A percentile compares a stretch with the other conserved stretches of the same genome.
These are phyloP conservation scores for Rhyacichthys aspro DNA, from an alignment of 2,797 vertebrate genomes.

Conservation along the genomic window DNA sequence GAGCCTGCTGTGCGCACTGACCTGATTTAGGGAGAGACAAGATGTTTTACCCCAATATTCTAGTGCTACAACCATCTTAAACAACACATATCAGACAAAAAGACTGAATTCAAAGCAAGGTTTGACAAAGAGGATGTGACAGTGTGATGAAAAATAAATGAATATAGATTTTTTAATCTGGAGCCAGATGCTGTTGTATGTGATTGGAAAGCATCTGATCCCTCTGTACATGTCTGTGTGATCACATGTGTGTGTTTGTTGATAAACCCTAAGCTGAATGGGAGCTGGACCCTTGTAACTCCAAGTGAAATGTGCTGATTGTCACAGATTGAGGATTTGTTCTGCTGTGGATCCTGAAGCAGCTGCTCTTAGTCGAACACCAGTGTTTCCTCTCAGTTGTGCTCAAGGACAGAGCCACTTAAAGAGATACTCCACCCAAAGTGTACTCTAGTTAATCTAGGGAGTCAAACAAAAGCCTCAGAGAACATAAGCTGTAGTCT, in stretches of 20 bases:
- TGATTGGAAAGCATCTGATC: conserved; percentile 50
- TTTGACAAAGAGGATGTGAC: neutral
- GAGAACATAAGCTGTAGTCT: neutral
- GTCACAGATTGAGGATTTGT: conserved; percentile 41
- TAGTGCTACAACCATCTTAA: neutral
- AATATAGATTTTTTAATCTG: conserved; percentile 46
- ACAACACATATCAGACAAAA: conserved; percentile 16
- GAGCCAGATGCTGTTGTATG: conserved; percentile 31
- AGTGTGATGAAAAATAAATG: conserved; percentile 26
- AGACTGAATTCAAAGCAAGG: neutral
- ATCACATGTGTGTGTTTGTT: conserved; percentile 25
- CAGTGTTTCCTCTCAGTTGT: conserved; percentile 21
- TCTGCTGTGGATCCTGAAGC: conserved; percentile 27
- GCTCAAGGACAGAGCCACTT: conserved; percentile 23
- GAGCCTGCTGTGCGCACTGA: conserved; percentile 61
- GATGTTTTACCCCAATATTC: conserved; percentile 32
- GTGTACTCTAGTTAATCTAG: neutral
- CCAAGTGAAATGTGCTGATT: conserved; percentile 41
- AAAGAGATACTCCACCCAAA: conserved; percentile 9
- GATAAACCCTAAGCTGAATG: conserved; percentile 19
- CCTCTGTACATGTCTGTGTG: conserved; percentile 20
- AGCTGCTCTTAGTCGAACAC: conserved; percentile 37
- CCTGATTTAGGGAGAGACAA: conserved; percentile 59
- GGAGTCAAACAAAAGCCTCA: neutral
- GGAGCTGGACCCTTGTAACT: conserved; percentile 21